Evolutionary conservation across 1,140 invertebrate genomes (phyloP).

Genomic region (Meloidogyne exigua): DNA sequence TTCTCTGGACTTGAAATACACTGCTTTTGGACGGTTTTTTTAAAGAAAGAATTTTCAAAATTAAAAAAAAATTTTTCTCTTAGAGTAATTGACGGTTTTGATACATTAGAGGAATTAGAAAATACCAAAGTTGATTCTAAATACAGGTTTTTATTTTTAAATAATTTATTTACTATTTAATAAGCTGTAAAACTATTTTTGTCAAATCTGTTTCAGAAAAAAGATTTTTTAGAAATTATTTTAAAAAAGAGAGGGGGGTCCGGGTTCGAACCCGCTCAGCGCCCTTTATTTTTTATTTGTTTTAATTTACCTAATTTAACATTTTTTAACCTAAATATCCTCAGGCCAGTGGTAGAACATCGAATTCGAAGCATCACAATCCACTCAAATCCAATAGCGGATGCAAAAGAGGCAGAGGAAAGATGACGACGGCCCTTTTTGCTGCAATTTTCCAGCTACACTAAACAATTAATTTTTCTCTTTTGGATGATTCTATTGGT

Average conservation of each 20-base stretch:
- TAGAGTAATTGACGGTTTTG: conserved; percentile 92
- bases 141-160: conserved; percentile 39
- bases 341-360: conserved; percentile 60
- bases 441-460: too few relatives aligned
- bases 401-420: conserved; percentile 15
- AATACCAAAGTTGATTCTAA: conserved; percentile 76
- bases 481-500: too few relatives aligned
- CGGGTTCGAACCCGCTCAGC: background rate
- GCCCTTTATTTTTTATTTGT: background rate
- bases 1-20: conserved; percentile 95
- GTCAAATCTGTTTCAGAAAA: too few relatives aligned
- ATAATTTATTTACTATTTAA: background rate
- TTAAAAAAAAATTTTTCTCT: conserved; percentile 64
- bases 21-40: conserved; percentile 85
- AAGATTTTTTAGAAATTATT: conserved; percentile 31
- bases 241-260: background rate
- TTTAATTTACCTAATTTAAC: background rate
- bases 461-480: too few relatives aligned
- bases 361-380: conserved; percentile 58
- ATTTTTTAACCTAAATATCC: too few relatives aligned
- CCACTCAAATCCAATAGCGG: conserved; percentile 62
- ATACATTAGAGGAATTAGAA: conserved; percentile 89
- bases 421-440: too few relatives aligned
- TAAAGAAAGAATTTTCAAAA: conserved; percentile 12
- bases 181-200: too few relatives aligned